A percentile compares a stretch with the other conserved stretches of the same genome.
These are phyloP conservation scores for Tapirus terrestris DNA, from an alignment of 2,113 vertebrate genomes.

Conservation along the genomic window DNA sequence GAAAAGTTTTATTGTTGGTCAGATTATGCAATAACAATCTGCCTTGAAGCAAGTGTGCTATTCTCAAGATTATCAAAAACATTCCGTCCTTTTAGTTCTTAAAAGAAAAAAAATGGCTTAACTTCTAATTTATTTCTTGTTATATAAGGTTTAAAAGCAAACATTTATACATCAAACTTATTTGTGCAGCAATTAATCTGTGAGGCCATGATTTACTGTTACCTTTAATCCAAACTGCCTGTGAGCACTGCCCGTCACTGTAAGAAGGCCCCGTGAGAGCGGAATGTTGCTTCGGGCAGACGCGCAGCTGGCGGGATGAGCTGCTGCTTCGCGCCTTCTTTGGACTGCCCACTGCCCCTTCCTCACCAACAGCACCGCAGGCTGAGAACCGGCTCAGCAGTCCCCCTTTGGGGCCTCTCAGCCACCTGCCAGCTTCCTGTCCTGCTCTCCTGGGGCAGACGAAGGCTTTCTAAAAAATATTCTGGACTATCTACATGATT, in stretches of 20 bases:
- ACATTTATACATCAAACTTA: not conserved
- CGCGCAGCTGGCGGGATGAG: not conserved
- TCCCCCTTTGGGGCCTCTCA: not conserved
- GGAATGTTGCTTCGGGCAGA: not conserved
- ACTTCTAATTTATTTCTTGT: conserved; percentile 22
- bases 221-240: not conserved
- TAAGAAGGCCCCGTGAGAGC: accelerated
- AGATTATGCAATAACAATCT: conserved; percentile 26
- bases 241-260: not conserved
- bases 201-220: not conserved
- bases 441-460: not conserved
- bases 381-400: not conserved
- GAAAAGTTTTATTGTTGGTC: conserved; percentile 20
- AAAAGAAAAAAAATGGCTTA: conserved; percentile 2
- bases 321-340: not conserved
- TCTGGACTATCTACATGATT: not conserved
- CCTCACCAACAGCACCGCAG: not conserved
- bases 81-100: conserved; percentile 45
- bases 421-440: not conserved
- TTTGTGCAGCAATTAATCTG: not conserved
- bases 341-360: not conserved
- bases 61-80: conserved; percentile 46
- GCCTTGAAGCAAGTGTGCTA: not conserved
- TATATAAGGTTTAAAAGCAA: conserved; percentile 53
- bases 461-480: not conserved